Conservation (phyloP, 2,888 invertebrate species). For the Cryptophagus acutangulus region DNA sequence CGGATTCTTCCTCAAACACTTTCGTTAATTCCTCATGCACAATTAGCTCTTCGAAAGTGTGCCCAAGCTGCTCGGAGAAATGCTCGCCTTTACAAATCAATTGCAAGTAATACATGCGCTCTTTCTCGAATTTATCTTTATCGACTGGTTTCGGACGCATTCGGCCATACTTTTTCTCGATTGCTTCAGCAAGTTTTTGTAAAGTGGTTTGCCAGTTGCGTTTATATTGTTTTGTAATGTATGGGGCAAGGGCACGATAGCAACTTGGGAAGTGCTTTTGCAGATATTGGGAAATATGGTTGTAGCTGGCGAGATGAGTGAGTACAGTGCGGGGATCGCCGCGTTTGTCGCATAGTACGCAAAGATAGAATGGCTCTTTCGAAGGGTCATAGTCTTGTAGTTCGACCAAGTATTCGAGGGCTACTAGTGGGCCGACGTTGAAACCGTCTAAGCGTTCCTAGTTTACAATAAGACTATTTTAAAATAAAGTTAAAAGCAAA, state of each 20-base stretch:
- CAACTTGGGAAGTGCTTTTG: constrained; percentile 61
- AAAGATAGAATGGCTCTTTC: constrained; percentile 69
- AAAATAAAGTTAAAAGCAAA: neutral
- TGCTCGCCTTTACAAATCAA: constrained; percentile 65
- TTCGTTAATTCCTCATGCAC: constrained; percentile 45
- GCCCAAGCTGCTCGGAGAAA: constrained; percentile 56
- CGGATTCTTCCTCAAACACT: constrained; percentile 23
- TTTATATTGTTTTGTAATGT: constrained; percentile 57
- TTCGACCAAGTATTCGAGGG: constrained; percentile 77
- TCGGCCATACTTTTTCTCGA: constrained; percentile 71
- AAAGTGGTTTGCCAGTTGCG: constrained; percentile 49
- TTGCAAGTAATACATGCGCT: constrained; percentile 57
- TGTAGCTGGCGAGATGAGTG: constrained; percentile 72
- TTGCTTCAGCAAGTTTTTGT: constrained; percentile 58
- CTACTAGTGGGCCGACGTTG: constrained; percentile 55
- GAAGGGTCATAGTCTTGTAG: constrained; percentile 59
- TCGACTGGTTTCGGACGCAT: constrained; percentile 62
- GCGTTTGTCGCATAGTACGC: constrained; percentile 73
- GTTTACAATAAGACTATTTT: constrained; percentile 17
- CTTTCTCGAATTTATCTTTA: constrained; percentile 63
- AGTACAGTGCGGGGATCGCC: constrained; percentile 75
- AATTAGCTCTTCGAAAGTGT: constrained; percentile 52
- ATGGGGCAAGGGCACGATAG: constrained; percentile 56
- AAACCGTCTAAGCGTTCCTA: constrained; percentile 52
- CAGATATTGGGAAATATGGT: constrained; percentile 63